Conservation (phyloP, 2,113 vertebrate species). For the Uria lomvia region DNA sequence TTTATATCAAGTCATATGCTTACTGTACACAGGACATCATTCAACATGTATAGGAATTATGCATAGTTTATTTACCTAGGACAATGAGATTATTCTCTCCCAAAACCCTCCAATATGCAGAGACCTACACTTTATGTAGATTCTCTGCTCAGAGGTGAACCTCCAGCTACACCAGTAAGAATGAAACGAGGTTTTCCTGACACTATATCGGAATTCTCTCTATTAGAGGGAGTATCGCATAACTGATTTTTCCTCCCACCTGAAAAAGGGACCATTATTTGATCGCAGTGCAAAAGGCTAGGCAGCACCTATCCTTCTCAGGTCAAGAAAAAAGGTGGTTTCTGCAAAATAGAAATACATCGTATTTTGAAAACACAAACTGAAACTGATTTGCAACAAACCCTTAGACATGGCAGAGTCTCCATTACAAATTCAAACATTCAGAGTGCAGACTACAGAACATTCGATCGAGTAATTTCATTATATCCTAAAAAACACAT, state of each 20-base stretch:
- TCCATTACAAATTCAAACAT: neutral
- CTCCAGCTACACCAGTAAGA: neutral
- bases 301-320: neutral
- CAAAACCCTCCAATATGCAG: neutral
- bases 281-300: neutral
- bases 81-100: neutral
- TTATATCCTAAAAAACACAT: neutral
- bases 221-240: neutral
- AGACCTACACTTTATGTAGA: neutral
- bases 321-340: neutral
- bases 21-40: neutral
- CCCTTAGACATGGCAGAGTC: neutral
- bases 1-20: neutral
- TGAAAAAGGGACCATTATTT: neutral
- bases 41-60: neutral
- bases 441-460: neutral
- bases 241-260: neutral
- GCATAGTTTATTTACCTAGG: neutral
- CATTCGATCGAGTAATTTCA: neutral
- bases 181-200: neutral
- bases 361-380: neutral
- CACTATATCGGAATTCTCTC: neutral
- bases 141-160: neutral
- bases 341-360: neutral
- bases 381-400: neutral